Conservation (phyloP, 2,113 vertebrate species). For the Odontesthes bonariensis region DNA sequence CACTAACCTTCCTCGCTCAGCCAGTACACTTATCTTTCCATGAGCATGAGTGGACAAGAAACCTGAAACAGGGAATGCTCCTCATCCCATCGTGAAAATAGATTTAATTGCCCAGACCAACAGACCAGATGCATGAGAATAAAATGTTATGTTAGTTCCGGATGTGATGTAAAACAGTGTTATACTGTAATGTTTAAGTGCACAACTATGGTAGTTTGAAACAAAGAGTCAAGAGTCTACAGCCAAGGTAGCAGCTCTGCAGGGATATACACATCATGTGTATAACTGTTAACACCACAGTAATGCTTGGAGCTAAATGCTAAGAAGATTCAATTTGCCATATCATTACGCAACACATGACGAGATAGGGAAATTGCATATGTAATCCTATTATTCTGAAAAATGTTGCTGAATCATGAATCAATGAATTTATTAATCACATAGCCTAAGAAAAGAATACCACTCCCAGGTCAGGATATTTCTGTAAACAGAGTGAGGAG, state of each 20-base stretch:
- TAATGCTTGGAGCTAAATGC: too few species aligned
- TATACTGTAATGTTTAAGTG: neutral
- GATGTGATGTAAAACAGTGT: neutral
- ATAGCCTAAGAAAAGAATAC: too few species aligned
- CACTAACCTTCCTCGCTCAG: conserved; percentile 47
- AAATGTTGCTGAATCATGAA: too few species aligned
- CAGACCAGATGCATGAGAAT: neutral
- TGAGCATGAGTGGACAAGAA: conserved; percentile 30
- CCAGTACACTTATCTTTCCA: conserved; percentile 12
- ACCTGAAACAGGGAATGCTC: conserved; percentile 12
- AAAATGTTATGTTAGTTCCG: neutral
- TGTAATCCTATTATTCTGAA: neutral
- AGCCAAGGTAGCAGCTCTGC: neutral
- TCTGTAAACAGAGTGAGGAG: too few species aligned
- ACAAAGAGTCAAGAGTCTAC: neutral
- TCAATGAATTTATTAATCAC: too few species aligned
- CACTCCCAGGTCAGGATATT: too few species aligned
- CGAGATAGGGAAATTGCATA: neutral
- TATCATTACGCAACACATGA: too few species aligned
- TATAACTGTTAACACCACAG: neutral
- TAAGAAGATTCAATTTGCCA: too few species aligned
- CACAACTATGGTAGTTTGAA: neutral
- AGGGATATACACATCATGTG: neutral
- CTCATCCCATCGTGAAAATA: conserved; percentile 3
- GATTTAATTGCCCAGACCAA: conserved; percentile 3